These are phyloP conservation scores for Mythimna impura DNA, from an alignment of 2,888 invertebrate genomes.

Conservation along the genomic window DNA sequence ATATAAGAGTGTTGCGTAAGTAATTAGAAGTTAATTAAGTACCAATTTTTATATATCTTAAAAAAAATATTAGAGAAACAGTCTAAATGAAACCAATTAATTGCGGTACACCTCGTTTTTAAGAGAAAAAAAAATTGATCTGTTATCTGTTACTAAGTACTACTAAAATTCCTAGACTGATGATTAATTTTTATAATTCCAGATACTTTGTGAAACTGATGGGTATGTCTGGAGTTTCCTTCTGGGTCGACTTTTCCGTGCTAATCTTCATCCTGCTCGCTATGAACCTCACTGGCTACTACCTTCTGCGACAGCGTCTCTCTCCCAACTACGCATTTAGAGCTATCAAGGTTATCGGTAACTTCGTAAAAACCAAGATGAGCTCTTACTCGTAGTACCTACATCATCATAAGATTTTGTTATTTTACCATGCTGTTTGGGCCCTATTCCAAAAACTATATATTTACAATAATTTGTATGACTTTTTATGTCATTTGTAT, in stretches of 20 bases:
- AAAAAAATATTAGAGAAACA: background rate
- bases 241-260: constrained; percentile 92
- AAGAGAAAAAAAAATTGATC: background rate
- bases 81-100: background rate
- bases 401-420: background rate
- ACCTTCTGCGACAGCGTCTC: constrained; percentile 93
- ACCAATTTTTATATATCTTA: background rate
- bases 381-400: constrained; percentile 73
- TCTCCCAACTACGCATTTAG: constrained; percentile 93
- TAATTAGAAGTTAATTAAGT: constrained; percentile 43
- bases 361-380: constrained; percentile 92
- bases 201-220: constrained; percentile 93
- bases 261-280: constrained; percentile 91
- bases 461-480: background rate
- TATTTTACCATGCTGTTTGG: constrained; percentile 10
- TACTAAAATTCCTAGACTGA: background rate
- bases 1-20: constrained; percentile 92
- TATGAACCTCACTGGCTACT: constrained; percentile 93
- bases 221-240: constrained; percentile 93
- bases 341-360: constrained; percentile 92
- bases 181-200: constrained; percentile 55
- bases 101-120: background rate
- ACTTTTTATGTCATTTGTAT: too few relatives aligned
- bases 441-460: constrained; percentile 8
- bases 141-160: too few relatives aligned